Evolutionary conservation across 92 coral and sea anemone species (phyloP), one percentile per base, ranked within the genome.

Genomic region (Heteractis magnifica): DNA sequence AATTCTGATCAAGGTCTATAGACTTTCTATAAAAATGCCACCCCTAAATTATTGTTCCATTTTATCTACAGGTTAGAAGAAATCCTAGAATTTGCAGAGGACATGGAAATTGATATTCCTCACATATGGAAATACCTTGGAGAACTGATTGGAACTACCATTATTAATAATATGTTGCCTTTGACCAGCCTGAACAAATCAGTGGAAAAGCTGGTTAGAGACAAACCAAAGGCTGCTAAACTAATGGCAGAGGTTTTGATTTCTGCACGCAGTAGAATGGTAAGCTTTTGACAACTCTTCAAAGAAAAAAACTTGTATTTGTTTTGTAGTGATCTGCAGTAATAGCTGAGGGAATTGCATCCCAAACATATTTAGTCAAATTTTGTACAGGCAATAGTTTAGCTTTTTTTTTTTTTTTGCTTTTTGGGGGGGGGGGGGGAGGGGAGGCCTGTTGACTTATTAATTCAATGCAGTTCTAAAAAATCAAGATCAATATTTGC

Each of bases 71-170:
- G 94, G 52, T 56, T 89, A 50, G 88, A 90, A 21, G 84, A 86
- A 74, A 44, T 93, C 18, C 81, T 97, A 52, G 91, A 86, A 77
- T 49, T 58, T 70, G 97, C 98, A 5, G 98, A 94, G 79, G 99
- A 97, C 65, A 72, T 87, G 56, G 97, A 91, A 77, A 89, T 97
- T 53, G 99, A 97, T 68, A 87, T 94, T 16, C 99, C 99, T 21
- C 97, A 83, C 74, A 72, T 97, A 12, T 97, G 97, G 96, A 86
- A 86, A 71, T 97, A 97, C 82, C 75, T 97, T 44, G 97, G 95
- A 5, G 97, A 97, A 85, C 81, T 97, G 8, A 86, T 90, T 78
- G 95, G 97, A 48, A 90, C 86, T 11, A 58, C 91, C 5, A 88
- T 91, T 49, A 81, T 84, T 55, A 88, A 87, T 71, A 91, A 89